phyloP scores from a whole-genome alignment of 2,797 vertebrate genomes.

The Melanotaenia maccullochi region DNA sequence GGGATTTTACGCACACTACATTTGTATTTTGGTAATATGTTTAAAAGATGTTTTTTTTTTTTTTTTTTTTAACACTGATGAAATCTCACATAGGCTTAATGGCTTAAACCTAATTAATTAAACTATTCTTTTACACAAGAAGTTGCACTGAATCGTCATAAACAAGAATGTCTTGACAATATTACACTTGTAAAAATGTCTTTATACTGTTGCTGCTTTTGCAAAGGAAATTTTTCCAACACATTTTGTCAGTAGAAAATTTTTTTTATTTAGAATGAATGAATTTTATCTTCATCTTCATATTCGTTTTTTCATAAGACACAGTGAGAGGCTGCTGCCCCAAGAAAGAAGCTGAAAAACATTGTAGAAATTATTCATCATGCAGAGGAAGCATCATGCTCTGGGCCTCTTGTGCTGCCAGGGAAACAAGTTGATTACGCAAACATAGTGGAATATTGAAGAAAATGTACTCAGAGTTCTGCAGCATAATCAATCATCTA shows the following conservation, averaged over 20 bases:
- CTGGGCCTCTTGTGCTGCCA: not conserved
- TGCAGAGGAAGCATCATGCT: not conserved
- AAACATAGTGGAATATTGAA: not conserved
- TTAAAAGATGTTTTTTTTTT: no score
- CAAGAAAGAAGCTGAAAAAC: not conserved
- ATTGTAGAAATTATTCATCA: not conserved
- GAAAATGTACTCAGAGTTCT: not conserved
- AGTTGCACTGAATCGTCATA: no score
- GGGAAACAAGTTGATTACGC: not conserved
- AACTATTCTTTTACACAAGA: no score
- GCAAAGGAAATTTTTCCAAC: no score
- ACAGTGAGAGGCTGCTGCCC: not conserved
- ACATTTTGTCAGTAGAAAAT: no score
- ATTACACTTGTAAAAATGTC: not conserved
- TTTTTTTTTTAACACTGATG: not conserved
- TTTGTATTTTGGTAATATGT: slow-evolving; percentile 10
- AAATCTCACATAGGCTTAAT: not conserved
- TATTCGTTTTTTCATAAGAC: not conserved
- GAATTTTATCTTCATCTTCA: not conserved
- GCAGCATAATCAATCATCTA: no score
- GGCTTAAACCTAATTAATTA: not conserved
- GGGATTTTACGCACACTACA: not conserved
- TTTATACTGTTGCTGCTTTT: not conserved
- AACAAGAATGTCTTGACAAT: not conserved
- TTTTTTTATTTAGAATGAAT: not conserved